Evolutionary conservation across 2,888 invertebrate genomes (phyloP).

Genomic region (Thymelicus acteon): DNA sequence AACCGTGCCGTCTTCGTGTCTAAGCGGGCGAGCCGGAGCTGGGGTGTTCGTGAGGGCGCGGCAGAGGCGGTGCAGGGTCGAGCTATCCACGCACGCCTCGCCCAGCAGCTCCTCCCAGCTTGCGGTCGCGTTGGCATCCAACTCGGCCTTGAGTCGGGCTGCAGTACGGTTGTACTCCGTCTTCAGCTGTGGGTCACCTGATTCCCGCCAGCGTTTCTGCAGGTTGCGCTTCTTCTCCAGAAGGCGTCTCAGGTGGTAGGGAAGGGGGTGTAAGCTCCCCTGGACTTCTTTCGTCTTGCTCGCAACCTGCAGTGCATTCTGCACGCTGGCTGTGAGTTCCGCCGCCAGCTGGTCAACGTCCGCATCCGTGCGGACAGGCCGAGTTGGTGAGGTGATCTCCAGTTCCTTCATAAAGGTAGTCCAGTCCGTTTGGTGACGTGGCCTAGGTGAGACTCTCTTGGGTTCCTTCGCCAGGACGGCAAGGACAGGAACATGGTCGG

Average conservation of each 20-base stretch:
- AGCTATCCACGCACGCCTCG: too few relatives aligned
- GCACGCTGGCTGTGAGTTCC: constrained; percentile 17
- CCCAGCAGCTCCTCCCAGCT: constrained; percentile 33
- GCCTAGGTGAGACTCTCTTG: background rate
- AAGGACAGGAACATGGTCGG: constrained; percentile 35
- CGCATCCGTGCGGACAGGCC: background rate
- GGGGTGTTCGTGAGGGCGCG: too few relatives aligned
- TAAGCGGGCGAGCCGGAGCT: too few relatives aligned
- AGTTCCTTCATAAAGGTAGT: background rate
- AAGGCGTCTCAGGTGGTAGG: background rate
- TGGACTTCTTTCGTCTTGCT: background rate
- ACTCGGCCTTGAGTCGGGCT: constrained; percentile 5
- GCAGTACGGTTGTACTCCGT: constrained; percentile 10
- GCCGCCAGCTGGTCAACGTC: constrained; percentile 24
- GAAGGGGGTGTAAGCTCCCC: constrained; percentile 16
- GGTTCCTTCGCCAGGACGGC: constrained; percentile 25
- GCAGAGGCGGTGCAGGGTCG: too few relatives aligned
- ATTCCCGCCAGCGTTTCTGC: constrained; percentile 27
- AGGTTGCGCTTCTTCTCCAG: constrained; percentile 12
- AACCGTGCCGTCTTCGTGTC: too few relatives aligned
- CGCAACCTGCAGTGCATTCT: background rate
- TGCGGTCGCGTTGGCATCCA: constrained; percentile 12
- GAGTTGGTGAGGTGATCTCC: constrained; percentile 30
- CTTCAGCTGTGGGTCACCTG: constrained; percentile 34
- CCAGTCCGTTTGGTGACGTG: constrained; percentile 13